Evolutionary conservation across 2,797 vertebrate species (phyloP), one percentile per base, ranked within the genome.

Genomic region (Lates japonicus): DNA sequence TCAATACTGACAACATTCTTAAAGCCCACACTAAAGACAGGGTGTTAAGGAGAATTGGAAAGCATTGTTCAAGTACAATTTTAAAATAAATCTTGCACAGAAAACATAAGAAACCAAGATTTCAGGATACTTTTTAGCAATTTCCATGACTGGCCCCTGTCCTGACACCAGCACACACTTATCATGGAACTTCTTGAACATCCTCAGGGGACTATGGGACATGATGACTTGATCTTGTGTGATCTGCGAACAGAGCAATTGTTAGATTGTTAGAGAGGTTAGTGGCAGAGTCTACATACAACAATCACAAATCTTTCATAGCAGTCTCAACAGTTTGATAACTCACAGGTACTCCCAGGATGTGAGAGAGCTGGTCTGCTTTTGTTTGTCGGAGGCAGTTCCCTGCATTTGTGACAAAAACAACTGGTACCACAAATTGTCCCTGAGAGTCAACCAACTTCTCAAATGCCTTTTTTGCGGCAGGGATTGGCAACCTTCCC

Each of bases 401-500:
- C 77, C 97, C 97, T n/a, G 97, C 97, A 13, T 98, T 98, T 22
- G 97, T 98, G 79, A 98, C 97, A 83, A 98, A 98, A 3, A 98
- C 96, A 4, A 97, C 95, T 1, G 97, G 97, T 87, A 97, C 95
- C 89, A 96, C 82, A 88, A 98, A 97, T 1, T 95, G 95, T 84
- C 97, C 97, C 89, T 95, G 95, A 88, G 95, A 88, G 82, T 97
- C 90, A 25, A 98, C 95, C 63, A 98, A 90, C 92, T 97, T 98
- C 62, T 93, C 95, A 37, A 98, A 97, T 1, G 97, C 96, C 82
- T 92, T 95, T 76, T 92, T 97, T 14, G 97, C 97, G 0, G 97
- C 96, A 9, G 97, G 97, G 82, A 98, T 97, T 1, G 95, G 97
- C 35, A 96, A 95, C 90, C 89, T 96, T 48, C 97, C 97, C 54